These are phyloP conservation scores for Pseudomyrmex sp. DNA, from an alignment of 1,140 invertebrate genomes.

Conservation along the genomic window DNA sequence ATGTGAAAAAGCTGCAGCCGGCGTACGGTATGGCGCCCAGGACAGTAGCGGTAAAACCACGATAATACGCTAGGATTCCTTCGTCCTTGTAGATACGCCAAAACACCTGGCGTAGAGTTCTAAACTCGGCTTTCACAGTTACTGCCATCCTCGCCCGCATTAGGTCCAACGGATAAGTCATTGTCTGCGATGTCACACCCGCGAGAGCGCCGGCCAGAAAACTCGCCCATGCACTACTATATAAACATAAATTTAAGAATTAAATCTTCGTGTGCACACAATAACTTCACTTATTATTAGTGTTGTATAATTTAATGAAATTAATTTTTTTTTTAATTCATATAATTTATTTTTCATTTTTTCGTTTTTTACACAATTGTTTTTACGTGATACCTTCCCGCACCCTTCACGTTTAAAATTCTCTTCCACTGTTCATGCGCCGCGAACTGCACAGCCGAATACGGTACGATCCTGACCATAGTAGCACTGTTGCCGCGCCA, in stretches of 20 bases:
- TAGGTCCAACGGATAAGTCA: constrained; percentile 98
- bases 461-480: constrained; percentile 98
- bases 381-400: constrained; percentile 85
- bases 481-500: constrained; percentile 99
- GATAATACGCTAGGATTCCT: constrained; percentile 92
- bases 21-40: constrained; percentile 98
- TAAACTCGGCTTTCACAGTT: constrained; percentile 91
- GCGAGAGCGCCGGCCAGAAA: constrained; percentile 97
- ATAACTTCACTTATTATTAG: not conserved
- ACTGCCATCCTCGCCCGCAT: constrained; percentile 99
- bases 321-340: not conserved
- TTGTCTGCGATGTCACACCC: constrained; percentile 95
- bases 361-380: no score
- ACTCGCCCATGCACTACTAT: constrained; percentile 76
- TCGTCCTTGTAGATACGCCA: constrained; percentile 92
- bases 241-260: not conserved
- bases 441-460: constrained; percentile 98
- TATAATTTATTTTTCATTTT: not conserved
- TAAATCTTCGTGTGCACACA: not conserved
- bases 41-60: constrained; percentile 96
- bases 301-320: not conserved
- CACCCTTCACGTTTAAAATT: constrained; percentile 90
- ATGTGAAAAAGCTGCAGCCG: constrained; percentile 98
- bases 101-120: constrained; percentile 91
- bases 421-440: constrained; percentile 98